Evolutionary conservation across 2,888 invertebrate genomes (phyloP).

Genomic region (Brachyopa scutellaris): DNA sequence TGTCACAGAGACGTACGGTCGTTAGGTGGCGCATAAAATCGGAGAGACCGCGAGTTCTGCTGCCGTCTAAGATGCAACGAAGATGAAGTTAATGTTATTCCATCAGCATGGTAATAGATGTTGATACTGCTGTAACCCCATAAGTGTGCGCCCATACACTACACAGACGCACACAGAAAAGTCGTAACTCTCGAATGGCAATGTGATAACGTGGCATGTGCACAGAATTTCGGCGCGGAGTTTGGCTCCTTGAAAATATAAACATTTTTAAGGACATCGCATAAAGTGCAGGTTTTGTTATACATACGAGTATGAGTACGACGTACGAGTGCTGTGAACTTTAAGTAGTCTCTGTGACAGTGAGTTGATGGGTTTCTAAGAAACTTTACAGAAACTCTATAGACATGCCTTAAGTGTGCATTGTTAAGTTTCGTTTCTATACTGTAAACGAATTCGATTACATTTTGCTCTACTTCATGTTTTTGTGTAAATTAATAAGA

Average conservation of each 20-base stretch:
- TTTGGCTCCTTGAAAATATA: slow-evolving; percentile 17
- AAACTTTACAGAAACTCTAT: neutral
- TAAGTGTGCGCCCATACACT: too few species aligned
- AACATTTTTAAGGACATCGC: slow-evolving; percentile 14
- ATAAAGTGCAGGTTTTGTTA: slow-evolving; percentile 20
- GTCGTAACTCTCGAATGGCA: slow-evolving; percentile 29
- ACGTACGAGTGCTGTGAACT: too few species aligned
- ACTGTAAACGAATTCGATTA: too few species aligned
- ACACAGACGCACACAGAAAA: neutral
- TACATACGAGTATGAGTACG: neutral
- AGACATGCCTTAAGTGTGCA: slow-evolving; percentile 1
- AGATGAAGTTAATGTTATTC: slow-evolving; percentile 43
- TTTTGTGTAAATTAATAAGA: too few species aligned
- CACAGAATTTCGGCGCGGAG: neutral
- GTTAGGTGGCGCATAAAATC: slow-evolving; percentile 38
- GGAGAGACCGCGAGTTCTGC: slow-evolving; percentile 11
- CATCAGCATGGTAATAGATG: slow-evolving; percentile 33
- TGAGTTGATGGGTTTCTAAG: slow-evolving; percentile 5
- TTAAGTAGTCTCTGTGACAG: slow-evolving; percentile 13
- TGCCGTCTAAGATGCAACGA: slow-evolving; percentile 23
- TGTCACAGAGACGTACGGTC: slow-evolving; percentile 22
- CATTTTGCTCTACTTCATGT: too few species aligned
- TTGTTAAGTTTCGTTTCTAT: too few species aligned
- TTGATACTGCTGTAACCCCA: slow-evolving; percentile 13
- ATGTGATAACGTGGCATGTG: slow-evolving; percentile 10